A percentile compares a stretch with the other conserved stretches of the same genome.
These are phyloP conservation scores for Phalloptychus januarius DNA, from an alignment of 2,797 vertebrate genomes.

Conservation along the genomic window DNA sequence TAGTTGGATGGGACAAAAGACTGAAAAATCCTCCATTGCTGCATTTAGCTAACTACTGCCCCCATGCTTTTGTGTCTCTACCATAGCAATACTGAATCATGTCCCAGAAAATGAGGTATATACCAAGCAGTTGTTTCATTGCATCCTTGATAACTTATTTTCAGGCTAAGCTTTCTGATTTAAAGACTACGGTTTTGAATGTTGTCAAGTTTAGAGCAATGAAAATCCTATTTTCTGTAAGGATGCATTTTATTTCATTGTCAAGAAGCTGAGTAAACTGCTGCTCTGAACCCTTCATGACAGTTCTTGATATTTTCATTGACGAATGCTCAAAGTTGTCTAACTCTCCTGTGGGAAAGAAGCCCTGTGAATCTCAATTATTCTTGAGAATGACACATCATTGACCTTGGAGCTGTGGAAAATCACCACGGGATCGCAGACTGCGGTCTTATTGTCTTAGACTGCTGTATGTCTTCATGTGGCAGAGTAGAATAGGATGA, in stretches of 20 bases:
- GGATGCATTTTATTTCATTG: conserved; percentile 34
- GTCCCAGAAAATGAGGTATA: not conserved
- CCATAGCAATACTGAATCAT: not conserved
- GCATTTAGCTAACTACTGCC: not conserved
- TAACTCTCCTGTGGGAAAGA: conserved; percentile 37
- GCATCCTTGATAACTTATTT: not conserved
- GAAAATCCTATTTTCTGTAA: not conserved
- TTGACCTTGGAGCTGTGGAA: conserved; percentile 65
- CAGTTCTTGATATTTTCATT: conserved; percentile 54
- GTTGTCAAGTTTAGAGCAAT: not conserved
- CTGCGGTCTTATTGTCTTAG: conserved; percentile 40
- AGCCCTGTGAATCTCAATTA: conserved; percentile 43
- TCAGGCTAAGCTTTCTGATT: not conserved
- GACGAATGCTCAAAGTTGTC: conserved; percentile 51
- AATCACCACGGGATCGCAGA: conserved; percentile 40
- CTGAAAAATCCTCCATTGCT: not conserved
- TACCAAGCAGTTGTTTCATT: not conserved
- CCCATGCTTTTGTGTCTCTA: not conserved
- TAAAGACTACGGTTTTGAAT: not conserved
- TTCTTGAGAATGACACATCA: conserved; percentile 51
- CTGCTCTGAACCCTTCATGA: conserved; percentile 21
- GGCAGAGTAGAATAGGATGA: not conserved
- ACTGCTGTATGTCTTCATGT: conserved; percentile 24
- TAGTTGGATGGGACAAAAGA: not conserved
- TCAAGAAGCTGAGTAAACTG: conserved; percentile 34